phyloP scores from a whole-genome alignment of 1,140 invertebrate species.

The Diplogasteroides magnus region DNA sequence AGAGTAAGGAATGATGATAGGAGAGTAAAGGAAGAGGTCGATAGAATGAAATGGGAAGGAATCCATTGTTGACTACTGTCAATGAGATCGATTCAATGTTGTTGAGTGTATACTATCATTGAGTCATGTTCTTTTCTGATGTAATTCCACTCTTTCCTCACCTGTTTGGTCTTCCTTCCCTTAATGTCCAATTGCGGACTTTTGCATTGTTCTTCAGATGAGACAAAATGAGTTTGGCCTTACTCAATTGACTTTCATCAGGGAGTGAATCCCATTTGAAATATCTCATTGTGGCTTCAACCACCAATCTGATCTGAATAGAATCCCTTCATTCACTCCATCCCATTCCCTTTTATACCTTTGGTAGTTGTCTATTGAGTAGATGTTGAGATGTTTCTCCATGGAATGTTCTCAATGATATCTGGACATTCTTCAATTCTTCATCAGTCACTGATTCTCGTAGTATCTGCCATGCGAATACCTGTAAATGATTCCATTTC shows the following conservation, averaged over 20 bases:
- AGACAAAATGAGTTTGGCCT: conserved; percentile 50
- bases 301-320: conserved; percentile 50
- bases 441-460: conserved; percentile 55
- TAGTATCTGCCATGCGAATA: conserved; percentile 55
- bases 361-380: conserved; percentile 45
- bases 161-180: conserved; percentile 52
- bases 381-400: conserved; percentile 51
- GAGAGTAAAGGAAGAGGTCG: background rate
- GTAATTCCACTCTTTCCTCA: too few relatives aligned
- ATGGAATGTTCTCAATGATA: conserved; percentile 52
- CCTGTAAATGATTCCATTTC: conserved; percentile 50
- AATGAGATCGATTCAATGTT: background rate
- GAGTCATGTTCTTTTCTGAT: background rate
- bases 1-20: too few relatives aligned
- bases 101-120: background rate
- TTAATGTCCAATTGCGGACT: conserved; percentile 53
- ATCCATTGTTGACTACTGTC: background rate
- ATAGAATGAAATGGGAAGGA: background rate
- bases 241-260: conserved; percentile 41
- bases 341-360: conserved; percentile 31
- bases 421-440: conserved; percentile 53
- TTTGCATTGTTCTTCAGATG: conserved; percentile 55
- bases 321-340: background rate
- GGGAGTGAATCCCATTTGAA: conserved; percentile 53
- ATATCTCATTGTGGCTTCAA: conserved; percentile 52